Evolutionary conservation across 2,888 invertebrate genomes (phyloP), one percentile per base, ranked within the genome.

Genomic region (Dione vanillae): DNA sequence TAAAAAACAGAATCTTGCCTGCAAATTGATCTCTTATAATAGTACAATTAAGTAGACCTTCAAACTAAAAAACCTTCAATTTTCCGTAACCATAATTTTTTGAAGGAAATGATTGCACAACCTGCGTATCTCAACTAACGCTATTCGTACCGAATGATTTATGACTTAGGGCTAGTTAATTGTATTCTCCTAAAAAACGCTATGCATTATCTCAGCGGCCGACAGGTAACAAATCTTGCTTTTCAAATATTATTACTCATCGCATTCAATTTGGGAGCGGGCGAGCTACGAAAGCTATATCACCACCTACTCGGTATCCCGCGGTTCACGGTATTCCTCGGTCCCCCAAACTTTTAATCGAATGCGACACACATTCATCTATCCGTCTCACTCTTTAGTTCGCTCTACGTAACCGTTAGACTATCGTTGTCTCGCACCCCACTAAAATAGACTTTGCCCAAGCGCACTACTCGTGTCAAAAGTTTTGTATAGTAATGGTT

Each of bases 181-280:
- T 92, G 91, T 92, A 89, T 91, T 87, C 87, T 85, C 82, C 86
- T 85, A 90, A 92, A 92, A 91, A 91, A 91, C 83, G 80, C 78
- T 78, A 83, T 83, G 89, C 84, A 89, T 91, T 91, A 91, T 91
- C 92, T 91, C 81, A 83, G 81, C 88, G 90, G 89, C 85, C 86
- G 92, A 91, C 93, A 93, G 93, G 93, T 92, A 92, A 91, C 91
- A 93, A 92, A 92, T 92, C 93, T 92, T 89, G 86, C 88, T 91
- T 92, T 91, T 92, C 91, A 91, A 92, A 92, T 92, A 93, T 89
- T 92, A 91, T 91, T 92, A 93, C 91, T 93, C 93, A 93, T 92
- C 93, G 93, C 83, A 89, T 91, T 91, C 90, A 92, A 92, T 92
- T 92, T 91, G 90, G 91, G 90, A 92, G 85, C 89, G 87, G 85